These are phyloP conservation scores for Nudaria mundana DNA, from an alignment of 2,888 invertebrate species.

Conservation along the genomic window DNA sequence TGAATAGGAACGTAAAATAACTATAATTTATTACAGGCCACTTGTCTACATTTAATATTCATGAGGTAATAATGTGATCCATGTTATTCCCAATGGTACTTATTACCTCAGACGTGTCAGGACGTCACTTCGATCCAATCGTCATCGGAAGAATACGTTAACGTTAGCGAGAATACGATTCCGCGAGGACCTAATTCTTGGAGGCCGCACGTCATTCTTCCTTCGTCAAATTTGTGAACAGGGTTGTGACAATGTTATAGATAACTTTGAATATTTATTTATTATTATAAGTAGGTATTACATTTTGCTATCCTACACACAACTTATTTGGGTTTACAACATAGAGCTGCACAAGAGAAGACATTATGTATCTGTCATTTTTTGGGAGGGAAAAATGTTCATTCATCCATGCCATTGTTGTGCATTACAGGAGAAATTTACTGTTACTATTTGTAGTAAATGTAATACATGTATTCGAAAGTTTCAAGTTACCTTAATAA, in stretches of 20 bases:
- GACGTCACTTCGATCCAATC: slow-evolving; percentile 44
- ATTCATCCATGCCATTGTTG: too few relatives aligned
- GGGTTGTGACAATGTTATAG: slow-evolving; percentile 42
- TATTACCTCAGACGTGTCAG: slow-evolving; percentile 36
- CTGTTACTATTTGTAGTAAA: too few relatives aligned
- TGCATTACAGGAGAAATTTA: too few relatives aligned
- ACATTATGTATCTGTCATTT: too few relatives aligned
- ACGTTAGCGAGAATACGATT: slow-evolving; percentile 55
- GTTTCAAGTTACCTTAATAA: too few relatives aligned
- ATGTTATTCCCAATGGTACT: slow-evolving; percentile 9
- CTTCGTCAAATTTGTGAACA: slow-evolving; percentile 62
- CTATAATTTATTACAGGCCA: not conserved
- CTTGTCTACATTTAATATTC: slow-evolving; percentile 12
- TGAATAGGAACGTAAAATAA: not conserved
- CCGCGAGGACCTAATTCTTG: slow-evolving; percentile 63
- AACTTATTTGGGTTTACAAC: too few relatives aligned
- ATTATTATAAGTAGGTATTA: not conserved
- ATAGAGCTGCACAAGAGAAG: too few relatives aligned
- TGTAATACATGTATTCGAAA: too few relatives aligned
- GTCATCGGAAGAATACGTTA: slow-evolving; percentile 54
- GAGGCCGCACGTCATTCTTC: slow-evolving; percentile 56
- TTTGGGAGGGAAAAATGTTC: too few relatives aligned
- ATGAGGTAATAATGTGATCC: slow-evolving; percentile 25
- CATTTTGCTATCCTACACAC: too few relatives aligned
- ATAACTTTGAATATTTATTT: not conserved